These are phyloP conservation scores for Typhlichthys eigenmanni DNA, from an alignment of 2,797 vertebrate species.

Conservation along the genomic window DNA sequence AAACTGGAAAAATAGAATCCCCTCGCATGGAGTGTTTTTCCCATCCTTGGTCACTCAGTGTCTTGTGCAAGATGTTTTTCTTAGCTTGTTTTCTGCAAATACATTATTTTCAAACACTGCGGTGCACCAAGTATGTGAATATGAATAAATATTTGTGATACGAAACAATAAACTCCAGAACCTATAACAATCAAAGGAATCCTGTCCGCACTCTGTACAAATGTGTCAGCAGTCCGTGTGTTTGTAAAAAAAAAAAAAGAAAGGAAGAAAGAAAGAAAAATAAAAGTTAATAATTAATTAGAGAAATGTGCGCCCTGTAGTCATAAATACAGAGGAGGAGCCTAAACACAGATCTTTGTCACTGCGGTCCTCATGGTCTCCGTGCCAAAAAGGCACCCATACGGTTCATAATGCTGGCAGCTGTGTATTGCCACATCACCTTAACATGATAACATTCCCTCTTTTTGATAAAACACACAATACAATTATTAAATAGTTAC, in stretches of 20 bases:
- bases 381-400: conserved; percentile 70
- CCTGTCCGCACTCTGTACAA: conserved; percentile 36
- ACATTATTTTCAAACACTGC: neutral
- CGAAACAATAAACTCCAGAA: conserved; percentile 32
- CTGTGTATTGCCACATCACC: conserved; percentile 52
- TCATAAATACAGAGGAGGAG: conserved; percentile 19
- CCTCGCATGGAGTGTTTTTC: neutral
- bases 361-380: conserved; percentile 52
- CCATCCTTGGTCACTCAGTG: conserved; percentile 8
- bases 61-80: conserved; percentile 37
- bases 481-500: conserved; percentile 73
- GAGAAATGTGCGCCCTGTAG: conserved; percentile 39
- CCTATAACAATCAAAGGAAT: conserved; percentile 16
- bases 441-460: conserved; percentile 63
- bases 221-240: conserved; percentile 34
- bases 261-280: neutral
- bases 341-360: conserved; percentile 49
- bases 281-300: conserved; percentile 23
- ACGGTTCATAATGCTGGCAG: conserved; percentile 68
- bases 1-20: conserved; percentile 14
- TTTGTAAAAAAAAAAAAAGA: conserved; percentile 30
- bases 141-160: conserved; percentile 31
- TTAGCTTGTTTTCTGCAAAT: conserved; percentile 19
- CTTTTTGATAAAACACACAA: conserved; percentile 67
- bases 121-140: conserved; percentile 6